Evolutionary conservation across 35 echinoderm and acorn worm genomes (phyloP).

Genomic region (Ptychodera flava): DNA sequence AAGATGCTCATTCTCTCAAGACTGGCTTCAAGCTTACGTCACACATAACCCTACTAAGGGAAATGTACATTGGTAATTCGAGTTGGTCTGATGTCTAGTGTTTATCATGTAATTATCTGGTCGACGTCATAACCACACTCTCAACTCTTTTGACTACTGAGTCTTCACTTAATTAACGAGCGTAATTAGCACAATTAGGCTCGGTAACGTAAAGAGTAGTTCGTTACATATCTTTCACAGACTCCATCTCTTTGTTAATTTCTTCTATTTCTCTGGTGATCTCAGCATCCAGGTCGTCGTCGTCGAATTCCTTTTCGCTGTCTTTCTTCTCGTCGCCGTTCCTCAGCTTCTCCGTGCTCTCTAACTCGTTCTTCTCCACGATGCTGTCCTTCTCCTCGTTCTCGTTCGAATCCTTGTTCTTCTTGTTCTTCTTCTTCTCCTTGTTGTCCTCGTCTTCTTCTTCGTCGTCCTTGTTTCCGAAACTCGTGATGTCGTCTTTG

Average conservation of each 20-base stretch:
- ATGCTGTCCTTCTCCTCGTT: constrained; percentile 49
- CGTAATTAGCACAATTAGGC: too few species aligned
- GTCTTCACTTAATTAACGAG: too few species aligned
- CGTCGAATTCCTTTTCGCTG: constrained; percentile 23
- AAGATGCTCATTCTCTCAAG: too few species aligned
- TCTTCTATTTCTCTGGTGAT: constrained; percentile 35
- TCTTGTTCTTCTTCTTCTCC: constrained; percentile 63
- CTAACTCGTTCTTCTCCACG: constrained; percentile 18
- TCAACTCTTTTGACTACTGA: too few species aligned
- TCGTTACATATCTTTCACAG: neutral
- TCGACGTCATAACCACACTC: too few species aligned
- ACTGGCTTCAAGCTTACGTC: too few species aligned
- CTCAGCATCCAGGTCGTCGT: constrained; percentile 21
- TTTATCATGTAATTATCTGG: too few species aligned
- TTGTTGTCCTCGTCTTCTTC: constrained; percentile 70
- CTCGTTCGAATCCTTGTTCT: constrained; percentile 74
- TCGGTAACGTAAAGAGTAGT: too few species aligned
- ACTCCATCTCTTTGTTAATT: constrained; percentile 37
- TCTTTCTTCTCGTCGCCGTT: constrained; percentile 50
- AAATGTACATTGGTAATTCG: too few species aligned
- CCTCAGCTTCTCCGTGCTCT: constrained; percentile 14
- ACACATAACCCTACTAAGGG: too few species aligned
- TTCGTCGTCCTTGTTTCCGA: constrained; percentile 91
- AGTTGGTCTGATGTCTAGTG: too few species aligned
- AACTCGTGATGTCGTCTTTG: constrained; percentile 79